phyloP scores from a whole-genome alignment of 2,888 invertebrate genomes.

The Diachrysia chrysitis region DNA sequence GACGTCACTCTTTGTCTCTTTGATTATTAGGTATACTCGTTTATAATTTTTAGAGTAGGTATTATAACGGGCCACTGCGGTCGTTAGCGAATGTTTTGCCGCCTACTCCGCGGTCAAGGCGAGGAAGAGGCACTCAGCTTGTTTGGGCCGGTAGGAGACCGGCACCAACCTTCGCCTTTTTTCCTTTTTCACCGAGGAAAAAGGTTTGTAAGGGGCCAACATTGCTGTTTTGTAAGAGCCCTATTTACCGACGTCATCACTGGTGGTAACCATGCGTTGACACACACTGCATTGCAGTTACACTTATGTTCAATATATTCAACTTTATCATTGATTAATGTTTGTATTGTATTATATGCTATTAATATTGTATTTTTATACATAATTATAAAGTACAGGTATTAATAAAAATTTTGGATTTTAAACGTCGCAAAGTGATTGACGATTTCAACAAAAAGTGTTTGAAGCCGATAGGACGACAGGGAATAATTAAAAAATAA shows the following conservation, averaged over 20 bases:
- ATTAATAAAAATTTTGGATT: conserved; percentile 20
- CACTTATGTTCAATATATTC: conserved; percentile 53
- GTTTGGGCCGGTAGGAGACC: background rate
- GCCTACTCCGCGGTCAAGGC: background rate
- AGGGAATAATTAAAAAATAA: too few species aligned
- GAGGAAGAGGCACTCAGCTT: background rate
- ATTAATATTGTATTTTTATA: conserved; percentile 46
- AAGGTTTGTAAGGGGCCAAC: conserved; percentile 5
- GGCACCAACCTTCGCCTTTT: background rate
- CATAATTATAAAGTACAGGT: conserved; percentile 24
- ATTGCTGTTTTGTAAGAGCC: conserved; percentile 19
- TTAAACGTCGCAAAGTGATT: background rate
- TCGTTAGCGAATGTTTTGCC: background rate
- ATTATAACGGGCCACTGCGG: background rate
- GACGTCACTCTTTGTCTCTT: background rate
- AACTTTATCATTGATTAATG: conserved; percentile 38
- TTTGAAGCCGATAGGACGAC: too few species aligned
- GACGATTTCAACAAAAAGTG: background rate
- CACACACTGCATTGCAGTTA: conserved; percentile 72
- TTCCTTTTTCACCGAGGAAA: background rate
- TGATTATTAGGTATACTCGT: background rate
- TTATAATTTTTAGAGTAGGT: background rate
- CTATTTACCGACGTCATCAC: conserved; percentile 25
- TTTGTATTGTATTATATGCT: conserved; percentile 47
- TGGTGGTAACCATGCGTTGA: conserved; percentile 58